phyloP scores from a whole-genome alignment of 2,888 invertebrate species.

The Amaurobius ferox region DNA sequence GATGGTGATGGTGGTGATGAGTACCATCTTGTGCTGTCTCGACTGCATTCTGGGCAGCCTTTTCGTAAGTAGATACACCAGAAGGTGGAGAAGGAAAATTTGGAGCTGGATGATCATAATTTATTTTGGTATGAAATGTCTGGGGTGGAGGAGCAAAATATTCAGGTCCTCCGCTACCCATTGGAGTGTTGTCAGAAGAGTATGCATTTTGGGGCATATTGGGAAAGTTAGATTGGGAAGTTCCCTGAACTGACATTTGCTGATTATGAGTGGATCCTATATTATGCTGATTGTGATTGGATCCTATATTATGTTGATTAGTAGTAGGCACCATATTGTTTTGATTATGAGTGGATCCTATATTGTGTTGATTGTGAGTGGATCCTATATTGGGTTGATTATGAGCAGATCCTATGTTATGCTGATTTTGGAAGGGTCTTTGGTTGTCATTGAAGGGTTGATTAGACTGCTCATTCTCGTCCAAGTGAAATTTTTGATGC shows the following conservation, averaged over 20 bases:
- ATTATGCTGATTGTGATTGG: not conserved
- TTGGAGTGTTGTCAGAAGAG: not conserved
- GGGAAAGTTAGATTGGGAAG: not conserved
- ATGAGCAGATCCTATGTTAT: not conserved
- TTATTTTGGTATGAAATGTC: slow-evolving; percentile 66
- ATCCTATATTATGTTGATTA: not conserved
- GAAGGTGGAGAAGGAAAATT: slow-evolving; percentile 3
- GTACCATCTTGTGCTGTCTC: slow-evolving; percentile 7
- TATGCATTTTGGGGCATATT: not conserved
- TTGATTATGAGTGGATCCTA: no score
- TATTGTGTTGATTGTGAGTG: not conserved
- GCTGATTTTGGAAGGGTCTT: not conserved
- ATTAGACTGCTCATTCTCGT: not conserved
- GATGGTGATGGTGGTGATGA: slow-evolving; percentile 60
- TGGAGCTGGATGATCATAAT: slow-evolving; percentile 32
- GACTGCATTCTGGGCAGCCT: slow-evolving; percentile 22
- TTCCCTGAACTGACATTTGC: not conserved
- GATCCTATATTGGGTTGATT: not conserved
- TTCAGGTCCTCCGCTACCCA: slow-evolving; percentile 32
- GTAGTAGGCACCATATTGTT: not conserved
- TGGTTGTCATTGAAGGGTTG: not conserved
- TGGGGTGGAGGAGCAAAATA: slow-evolving; percentile 68
- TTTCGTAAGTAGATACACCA: slow-evolving; percentile 40
- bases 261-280: not conserved
- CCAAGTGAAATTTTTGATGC: not conserved